These are phyloP conservation scores for Blomia tropicalis DNA, from an alignment of 2,888 invertebrate genomes.

Conservation along the genomic window DNA sequence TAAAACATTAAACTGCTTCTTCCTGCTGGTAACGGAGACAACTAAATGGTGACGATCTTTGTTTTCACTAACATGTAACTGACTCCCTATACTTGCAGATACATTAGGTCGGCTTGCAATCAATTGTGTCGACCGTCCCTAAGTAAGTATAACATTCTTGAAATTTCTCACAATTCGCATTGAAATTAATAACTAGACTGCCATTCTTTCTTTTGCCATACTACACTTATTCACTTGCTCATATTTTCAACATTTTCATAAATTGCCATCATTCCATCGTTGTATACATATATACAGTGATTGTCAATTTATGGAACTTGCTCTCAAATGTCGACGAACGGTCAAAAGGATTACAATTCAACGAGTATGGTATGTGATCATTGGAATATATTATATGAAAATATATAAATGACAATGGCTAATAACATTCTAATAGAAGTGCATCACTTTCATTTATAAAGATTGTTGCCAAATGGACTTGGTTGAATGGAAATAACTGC, in stretches of 20 bases:
- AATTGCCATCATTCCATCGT: constrained; percentile 6
- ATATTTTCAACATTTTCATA: constrained; percentile 5
- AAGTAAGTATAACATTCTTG: background rate
- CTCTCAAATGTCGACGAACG: background rate
- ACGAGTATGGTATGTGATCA: too few relatives aligned
- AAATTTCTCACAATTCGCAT: constrained; percentile 5
- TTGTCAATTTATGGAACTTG: too few relatives aligned
- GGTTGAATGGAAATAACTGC: background rate
- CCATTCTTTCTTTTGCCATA: background rate
- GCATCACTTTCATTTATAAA: too few relatives aligned
- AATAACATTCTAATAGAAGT: too few relatives aligned
- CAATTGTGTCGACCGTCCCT: background rate
- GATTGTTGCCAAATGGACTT: background rate
- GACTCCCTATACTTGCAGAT: background rate
- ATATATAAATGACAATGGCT: too few relatives aligned
- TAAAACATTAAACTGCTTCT: constrained; percentile 14
- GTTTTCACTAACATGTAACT: background rate
- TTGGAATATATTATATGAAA: too few relatives aligned
- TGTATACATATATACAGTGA: too few relatives aligned
- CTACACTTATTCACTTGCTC: too few relatives aligned
- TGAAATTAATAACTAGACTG: constrained; percentile 5
- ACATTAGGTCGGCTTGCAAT: background rate
- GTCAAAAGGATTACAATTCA: background rate
- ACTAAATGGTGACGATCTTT: constrained; percentile 4
- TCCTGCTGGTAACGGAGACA: background rate